Evolutionary conservation across 2,113 vertebrate genomes (phyloP).

Genomic region (Zosterops pallidus): DNA sequence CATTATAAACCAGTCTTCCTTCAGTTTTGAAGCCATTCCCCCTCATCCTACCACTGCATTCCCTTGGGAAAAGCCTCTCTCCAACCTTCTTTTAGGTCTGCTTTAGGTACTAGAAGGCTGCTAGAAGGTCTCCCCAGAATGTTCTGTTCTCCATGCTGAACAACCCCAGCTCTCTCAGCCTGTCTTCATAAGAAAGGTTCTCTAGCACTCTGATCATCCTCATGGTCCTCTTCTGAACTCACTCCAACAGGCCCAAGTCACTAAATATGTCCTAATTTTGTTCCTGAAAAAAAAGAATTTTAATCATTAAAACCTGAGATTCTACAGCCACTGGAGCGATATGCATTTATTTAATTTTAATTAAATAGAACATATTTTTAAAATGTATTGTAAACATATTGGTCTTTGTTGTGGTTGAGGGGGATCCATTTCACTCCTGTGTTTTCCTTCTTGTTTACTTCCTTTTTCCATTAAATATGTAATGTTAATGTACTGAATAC

Average conservation of each 20-base stretch:
- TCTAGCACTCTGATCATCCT: background rate
- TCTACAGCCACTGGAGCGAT: background rate
- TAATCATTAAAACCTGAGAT: background rate
- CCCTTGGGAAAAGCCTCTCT: background rate
- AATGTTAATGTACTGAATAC: background rate
- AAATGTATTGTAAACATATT: background rate
- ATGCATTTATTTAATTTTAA: background rate
- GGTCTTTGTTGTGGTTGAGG: accelerated
- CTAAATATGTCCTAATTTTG: background rate
- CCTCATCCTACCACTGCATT: background rate
- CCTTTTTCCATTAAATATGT: background rate
- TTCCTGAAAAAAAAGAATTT: background rate
- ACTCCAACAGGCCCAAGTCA: background rate
- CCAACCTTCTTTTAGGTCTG: background rate
- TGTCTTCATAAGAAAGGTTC: background rate
- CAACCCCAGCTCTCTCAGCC: background rate
- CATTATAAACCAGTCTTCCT: background rate
- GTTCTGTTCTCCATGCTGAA: background rate
- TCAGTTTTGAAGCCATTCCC: background rate
- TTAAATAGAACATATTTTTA: background rate
- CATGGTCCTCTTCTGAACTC: background rate
- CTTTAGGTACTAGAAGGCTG: background rate
- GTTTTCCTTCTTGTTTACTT: background rate
- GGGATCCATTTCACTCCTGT: background rate
- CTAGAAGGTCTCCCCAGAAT: background rate